These are phyloP conservation scores for Onthophagus sagittarius DNA, from an alignment of 2,888 invertebrate species.

Conservation along the genomic window DNA sequence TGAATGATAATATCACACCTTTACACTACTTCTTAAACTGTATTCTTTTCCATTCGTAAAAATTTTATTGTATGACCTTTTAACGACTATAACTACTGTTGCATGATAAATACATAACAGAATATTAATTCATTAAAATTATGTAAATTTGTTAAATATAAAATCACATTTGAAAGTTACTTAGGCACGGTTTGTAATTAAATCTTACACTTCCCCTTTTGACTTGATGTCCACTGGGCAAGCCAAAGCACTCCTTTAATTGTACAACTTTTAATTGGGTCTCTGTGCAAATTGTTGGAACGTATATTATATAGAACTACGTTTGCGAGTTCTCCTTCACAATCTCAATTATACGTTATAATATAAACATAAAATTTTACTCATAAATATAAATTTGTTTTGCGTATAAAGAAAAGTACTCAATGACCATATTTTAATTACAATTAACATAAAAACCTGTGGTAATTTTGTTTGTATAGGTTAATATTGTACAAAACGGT, in stretches of 20 bases:
- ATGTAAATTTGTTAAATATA: not conserved
- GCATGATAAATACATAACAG: too few relatives aligned
- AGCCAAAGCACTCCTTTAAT: not conserved
- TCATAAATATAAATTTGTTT: too few relatives aligned
- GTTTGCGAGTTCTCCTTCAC: too few relatives aligned
- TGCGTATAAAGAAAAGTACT: too few relatives aligned
- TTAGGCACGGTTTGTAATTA: not conserved
- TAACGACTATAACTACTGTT: too few relatives aligned
- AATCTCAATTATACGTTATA: too few relatives aligned
- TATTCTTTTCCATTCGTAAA: not conserved
- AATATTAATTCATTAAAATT: too few relatives aligned
- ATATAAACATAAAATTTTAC: too few relatives aligned
- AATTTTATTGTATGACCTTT: not conserved
- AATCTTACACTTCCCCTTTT: not conserved
- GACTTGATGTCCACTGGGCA: not conserved
- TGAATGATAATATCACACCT: not conserved
- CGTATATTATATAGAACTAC: too few relatives aligned
- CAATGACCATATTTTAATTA: too few relatives aligned
- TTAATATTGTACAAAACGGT: not conserved
- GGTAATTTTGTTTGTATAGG: too few relatives aligned
- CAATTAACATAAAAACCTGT: too few relatives aligned
- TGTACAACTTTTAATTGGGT: slow-evolving; percentile 6
- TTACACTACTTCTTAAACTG: not conserved
- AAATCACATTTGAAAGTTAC: not conserved
- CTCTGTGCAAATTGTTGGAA: not conserved